Conservation (phyloP, 92 coral and sea anemone genomes). For the Phenganax marumi region DNA sequence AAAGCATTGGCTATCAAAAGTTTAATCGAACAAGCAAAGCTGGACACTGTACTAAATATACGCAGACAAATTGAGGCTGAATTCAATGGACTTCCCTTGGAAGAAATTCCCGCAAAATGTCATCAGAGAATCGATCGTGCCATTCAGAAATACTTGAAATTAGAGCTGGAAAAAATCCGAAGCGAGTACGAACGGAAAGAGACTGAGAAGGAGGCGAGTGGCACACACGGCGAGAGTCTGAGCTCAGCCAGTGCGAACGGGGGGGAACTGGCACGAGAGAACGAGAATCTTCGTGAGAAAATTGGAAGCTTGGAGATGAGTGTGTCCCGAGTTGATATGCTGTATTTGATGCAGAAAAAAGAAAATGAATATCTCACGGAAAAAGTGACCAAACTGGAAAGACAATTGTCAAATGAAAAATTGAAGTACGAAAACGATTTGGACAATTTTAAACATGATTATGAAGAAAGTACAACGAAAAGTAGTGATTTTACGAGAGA, state of each 20-base stretch:
- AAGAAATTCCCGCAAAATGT: slow-evolving; percentile 81
- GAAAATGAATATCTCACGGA: slow-evolving; percentile 89
- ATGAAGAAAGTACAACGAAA: slow-evolving; percentile 45
- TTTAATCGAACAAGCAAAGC: slow-evolving; percentile 90
- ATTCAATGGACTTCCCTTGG: slow-evolving; percentile 86
- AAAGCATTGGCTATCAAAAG: slow-evolving; percentile 81
- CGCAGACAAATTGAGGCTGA: slow-evolving; percentile 78
- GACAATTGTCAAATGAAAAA: slow-evolving; percentile 73
- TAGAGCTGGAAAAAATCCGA: slow-evolving; percentile 78
- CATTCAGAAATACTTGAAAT: slow-evolving; percentile 72
- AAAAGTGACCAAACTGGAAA: slow-evolving; percentile 71
- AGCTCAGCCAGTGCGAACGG: slow-evolving; percentile 65
- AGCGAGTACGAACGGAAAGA: slow-evolving; percentile 54
- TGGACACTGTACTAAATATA: slow-evolving; percentile 78
- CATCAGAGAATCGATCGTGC: slow-evolving; percentile 86
- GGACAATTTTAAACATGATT: slow-evolving; percentile 69
- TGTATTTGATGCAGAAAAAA: slow-evolving; percentile 79
- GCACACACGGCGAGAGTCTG: slow-evolving; percentile 55
- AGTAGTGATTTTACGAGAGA: slow-evolving; percentile 16
- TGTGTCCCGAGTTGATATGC: slow-evolving; percentile 69
- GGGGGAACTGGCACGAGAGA: slow-evolving; percentile 65
- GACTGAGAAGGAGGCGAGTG: slow-evolving; percentile 63
- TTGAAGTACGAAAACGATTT: slow-evolving; percentile 79
- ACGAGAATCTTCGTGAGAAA: slow-evolving; percentile 64
- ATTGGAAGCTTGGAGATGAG: slow-evolving; percentile 70